Evolutionary conservation across 2,888 invertebrate genomes (phyloP), one percentile per base, ranked within the genome.

Genomic region (Troides oblongomaculatus): DNA sequence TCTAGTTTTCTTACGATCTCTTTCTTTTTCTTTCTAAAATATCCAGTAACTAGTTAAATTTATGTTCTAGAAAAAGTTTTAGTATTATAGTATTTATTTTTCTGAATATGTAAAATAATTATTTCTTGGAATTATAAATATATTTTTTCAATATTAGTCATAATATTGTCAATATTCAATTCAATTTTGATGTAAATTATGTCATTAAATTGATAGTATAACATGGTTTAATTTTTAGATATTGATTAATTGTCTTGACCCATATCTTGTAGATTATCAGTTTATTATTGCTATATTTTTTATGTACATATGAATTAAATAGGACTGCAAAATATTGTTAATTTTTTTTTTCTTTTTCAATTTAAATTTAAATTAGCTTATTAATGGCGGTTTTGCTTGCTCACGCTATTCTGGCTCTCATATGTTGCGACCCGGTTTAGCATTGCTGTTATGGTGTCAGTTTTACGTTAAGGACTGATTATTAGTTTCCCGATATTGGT

Each of bases 241-340:
- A 18, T 64, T 30, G 8, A 30, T 50, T 17, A 64, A 50, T 43
- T 39, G 39, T 68, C 50, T 46, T 57, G 43, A 21, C 43, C 43
- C 36, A 64, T 53, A 50, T 30, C 58, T 57, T 68, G 36, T 43
- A 43, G 53, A 58, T 63, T 21, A 10, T 23, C 57, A 58, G 23
- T 56, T 56, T 12, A n/a, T 58, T 58, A 25, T 57, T 58, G 25
- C 25, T 14, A n/a, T 58, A 14, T 14, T 56, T 58, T 58, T 14
- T 14, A n/a, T 58, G 25, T 58, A 23, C 23, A 58, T 58, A 58
- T 23, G 10, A 25, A 58, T 23, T 14, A 58, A 58, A 21, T 1
- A 8, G 58, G 25, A 21, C 58, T 25, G 1, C n/a, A 58, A 23
- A 58, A 25, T 58, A 58, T 23, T 53, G 18, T 53, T 46, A 10